Evolutionary conservation across 2,113 vertebrate genomes (phyloP).

Genomic region (Apteryx mantelli): DNA sequence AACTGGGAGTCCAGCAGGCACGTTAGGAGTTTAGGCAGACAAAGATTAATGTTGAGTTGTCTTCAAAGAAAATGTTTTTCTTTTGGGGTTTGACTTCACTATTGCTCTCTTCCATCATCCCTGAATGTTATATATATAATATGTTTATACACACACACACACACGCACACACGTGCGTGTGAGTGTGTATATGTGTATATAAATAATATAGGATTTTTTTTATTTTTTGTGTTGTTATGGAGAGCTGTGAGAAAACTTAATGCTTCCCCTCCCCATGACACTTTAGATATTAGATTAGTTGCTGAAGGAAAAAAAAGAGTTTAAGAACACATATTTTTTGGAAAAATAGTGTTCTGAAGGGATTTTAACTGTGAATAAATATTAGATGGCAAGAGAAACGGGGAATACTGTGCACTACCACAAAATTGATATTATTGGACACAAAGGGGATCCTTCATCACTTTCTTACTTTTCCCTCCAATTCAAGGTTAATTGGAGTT

Average conservation of each 20-base stretch:
- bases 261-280: background rate
- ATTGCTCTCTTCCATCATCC: background rate
- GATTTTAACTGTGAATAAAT: background rate
- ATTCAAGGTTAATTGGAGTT: constrained; percentile 3
- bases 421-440: background rate
- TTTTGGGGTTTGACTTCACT: background rate
- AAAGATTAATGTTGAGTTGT: background rate
- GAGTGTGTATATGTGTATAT: background rate
- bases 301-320: background rate
- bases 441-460: background rate
- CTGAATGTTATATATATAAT: background rate
- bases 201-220: background rate
- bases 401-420: background rate
- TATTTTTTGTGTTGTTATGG: background rate
- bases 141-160: background rate
- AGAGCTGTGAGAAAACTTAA: background rate
- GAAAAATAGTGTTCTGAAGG: background rate
- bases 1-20: background rate
- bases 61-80: background rate
- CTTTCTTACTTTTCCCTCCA: background rate
- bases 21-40: background rate
- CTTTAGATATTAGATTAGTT: background rate
- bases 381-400: background rate
- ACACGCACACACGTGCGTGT: no score
- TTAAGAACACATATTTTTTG: background rate